These are phyloP conservation scores for Schizopygopsis pylzovi DNA, from an alignment of 2,797 vertebrate genomes.

Conservation along the genomic window DNA sequence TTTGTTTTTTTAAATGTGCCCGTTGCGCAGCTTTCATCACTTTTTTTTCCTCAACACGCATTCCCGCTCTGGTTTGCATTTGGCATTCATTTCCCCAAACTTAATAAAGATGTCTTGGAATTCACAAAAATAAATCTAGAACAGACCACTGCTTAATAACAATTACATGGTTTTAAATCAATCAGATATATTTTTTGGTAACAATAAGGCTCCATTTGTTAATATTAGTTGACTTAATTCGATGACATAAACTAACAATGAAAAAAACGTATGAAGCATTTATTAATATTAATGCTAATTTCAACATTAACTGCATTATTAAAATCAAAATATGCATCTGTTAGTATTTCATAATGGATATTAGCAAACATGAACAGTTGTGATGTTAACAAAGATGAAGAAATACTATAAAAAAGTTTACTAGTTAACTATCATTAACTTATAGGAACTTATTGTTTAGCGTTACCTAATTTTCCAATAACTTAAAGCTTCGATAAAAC, in stretches of 20 bases:
- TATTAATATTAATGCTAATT: neutral
- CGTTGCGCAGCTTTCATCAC: slow-evolving; percentile 52
- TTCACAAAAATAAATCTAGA: slow-evolving; percentile 34
- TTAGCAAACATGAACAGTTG: neutral
- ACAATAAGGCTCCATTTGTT: neutral
- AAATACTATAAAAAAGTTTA: too few relatives aligned
- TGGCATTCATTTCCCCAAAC: slow-evolving; percentile 57
- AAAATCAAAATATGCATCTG: neutral
- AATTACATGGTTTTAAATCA: neutral
- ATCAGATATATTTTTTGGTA: neutral
- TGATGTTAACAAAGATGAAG: neutral
- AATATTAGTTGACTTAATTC: too few relatives aligned
- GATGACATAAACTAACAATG: neutral
- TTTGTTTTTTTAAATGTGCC: slow-evolving; percentile 57
- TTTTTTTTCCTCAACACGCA: slow-evolving; percentile 59
- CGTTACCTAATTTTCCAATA: neutral
- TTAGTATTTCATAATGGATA: too few relatives aligned
- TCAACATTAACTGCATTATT: neutral
- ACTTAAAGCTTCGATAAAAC: neutral
- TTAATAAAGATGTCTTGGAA: slow-evolving; percentile 50
- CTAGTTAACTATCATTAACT: neutral
- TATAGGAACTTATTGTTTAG: neutral
- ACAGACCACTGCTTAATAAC: slow-evolving; percentile 7
- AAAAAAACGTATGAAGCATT: too few relatives aligned
- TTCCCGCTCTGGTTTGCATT: slow-evolving; percentile 74